Evolutionary conservation across 2,113 vertebrate species (phyloP).

Genomic region (Eulemur rufifrons): DNA sequence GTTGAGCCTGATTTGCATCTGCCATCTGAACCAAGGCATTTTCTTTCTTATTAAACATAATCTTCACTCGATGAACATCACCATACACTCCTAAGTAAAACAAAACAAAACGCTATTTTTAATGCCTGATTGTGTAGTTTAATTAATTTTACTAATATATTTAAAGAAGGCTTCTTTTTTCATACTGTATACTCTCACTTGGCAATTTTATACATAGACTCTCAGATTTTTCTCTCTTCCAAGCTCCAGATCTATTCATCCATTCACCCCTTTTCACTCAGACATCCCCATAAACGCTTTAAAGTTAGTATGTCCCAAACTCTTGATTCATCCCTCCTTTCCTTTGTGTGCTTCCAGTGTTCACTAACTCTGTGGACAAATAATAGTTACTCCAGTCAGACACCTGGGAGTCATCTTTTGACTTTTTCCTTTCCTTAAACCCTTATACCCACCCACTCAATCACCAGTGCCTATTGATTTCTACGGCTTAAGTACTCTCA

Average conservation of each 20-base stretch:
- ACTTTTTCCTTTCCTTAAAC: background rate
- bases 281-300: background rate
- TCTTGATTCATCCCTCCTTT: background rate
- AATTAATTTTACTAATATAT: slow-evolving; percentile 30
- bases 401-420: background rate
- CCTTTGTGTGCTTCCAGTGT: background rate
- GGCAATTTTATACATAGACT: background rate
- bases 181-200: background rate
- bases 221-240: background rate
- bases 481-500: background rate
- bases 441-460: background rate
- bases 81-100: slow-evolving; percentile 88
- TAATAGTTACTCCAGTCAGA: background rate
- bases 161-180: slow-evolving; percentile 30
- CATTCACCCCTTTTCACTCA: background rate
- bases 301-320: background rate
- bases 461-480: background rate
- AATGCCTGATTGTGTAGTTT: background rate
- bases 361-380: background rate
- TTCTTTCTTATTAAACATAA: slow-evolving; percentile 92
- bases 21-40: slow-evolving; percentile 93
- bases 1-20: slow-evolving; percentile 89
- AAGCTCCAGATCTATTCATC: background rate
- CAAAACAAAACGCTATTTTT: slow-evolving; percentile 56
- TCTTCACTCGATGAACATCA: slow-evolving; percentile 92